Evolutionary conservation across 2,797 vertebrate species (phyloP).

Genomic region (Tinamus major): DNA sequence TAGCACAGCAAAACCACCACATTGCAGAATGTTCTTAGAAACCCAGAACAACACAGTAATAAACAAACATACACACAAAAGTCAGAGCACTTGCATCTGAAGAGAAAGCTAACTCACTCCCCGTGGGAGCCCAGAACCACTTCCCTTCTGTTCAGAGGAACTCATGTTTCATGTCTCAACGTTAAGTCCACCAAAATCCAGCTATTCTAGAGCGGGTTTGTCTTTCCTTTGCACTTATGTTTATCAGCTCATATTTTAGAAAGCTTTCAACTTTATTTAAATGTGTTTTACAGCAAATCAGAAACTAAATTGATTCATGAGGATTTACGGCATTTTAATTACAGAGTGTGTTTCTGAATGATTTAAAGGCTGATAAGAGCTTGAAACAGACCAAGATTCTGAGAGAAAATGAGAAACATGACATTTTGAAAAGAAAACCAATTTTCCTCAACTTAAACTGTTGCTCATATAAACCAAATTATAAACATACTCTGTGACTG

Average conservation of each 20-base stretch:
- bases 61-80: neutral
- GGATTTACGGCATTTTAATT: conserved; percentile 79
- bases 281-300: conserved; percentile 77
- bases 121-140: neutral
- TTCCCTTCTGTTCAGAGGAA: neutral
- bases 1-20: neutral
- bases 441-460: conserved; percentile 82
- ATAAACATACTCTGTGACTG: conserved; percentile 79
- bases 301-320: conserved; percentile 76
- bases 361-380: conserved; percentile 77
- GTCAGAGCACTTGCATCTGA: neutral
- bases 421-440: conserved; percentile 83
- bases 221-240: neutral
- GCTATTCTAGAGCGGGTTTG: neutral
- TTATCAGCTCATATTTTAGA: conserved; percentile 50
- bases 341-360: conserved; percentile 76
- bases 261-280: conserved; percentile 72
- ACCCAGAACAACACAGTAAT: neutral
- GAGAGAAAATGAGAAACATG: conserved; percentile 82
- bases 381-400: conserved; percentile 72
- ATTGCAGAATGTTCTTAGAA: neutral
- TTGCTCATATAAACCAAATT: conserved; percentile 80
- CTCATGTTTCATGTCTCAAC: neutral
- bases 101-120: rapidly evolving
- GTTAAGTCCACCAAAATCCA: neutral